Evolutionary conservation across 2,797 vertebrate species (phyloP).

Genomic region (Pseudocheirus occidentalis): DNA sequence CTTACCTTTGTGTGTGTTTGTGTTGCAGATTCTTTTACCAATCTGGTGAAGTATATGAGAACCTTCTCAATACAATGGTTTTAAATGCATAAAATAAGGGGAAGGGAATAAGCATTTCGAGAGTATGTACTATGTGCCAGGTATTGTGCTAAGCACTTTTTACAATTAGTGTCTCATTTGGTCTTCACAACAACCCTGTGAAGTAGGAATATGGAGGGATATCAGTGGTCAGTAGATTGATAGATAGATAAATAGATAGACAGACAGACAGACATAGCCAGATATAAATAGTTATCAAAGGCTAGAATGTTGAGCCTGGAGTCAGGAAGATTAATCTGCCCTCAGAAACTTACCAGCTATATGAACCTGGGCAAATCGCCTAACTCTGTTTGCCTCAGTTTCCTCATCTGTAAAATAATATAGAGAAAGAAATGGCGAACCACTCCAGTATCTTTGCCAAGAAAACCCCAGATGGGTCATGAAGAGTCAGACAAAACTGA

Average conservation of each 20-base stretch:
- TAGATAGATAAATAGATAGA: too few relatives aligned
- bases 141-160: neutral
- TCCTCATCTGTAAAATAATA: neutral
- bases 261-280: too few relatives aligned
- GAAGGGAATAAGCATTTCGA: neutral
- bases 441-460: neutral
- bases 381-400: neutral
- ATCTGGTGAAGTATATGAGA: neutral
- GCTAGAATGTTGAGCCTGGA: neutral
- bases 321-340: neutral
- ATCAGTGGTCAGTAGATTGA: too few relatives aligned
- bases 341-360: neutral
- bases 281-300: neutral
- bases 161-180: neutral
- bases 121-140: neutral
- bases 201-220: neutral
- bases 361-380: neutral
- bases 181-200: neutral
- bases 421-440: neutral
- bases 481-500: neutral
- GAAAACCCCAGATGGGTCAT: neutral
- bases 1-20: neutral
- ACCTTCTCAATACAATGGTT: neutral
- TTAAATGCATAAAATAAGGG: neutral
- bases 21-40: neutral